Evolutionary conservation across 2,113 vertebrate genomes (phyloP).

Genomic region (Anguilla japonica): DNA sequence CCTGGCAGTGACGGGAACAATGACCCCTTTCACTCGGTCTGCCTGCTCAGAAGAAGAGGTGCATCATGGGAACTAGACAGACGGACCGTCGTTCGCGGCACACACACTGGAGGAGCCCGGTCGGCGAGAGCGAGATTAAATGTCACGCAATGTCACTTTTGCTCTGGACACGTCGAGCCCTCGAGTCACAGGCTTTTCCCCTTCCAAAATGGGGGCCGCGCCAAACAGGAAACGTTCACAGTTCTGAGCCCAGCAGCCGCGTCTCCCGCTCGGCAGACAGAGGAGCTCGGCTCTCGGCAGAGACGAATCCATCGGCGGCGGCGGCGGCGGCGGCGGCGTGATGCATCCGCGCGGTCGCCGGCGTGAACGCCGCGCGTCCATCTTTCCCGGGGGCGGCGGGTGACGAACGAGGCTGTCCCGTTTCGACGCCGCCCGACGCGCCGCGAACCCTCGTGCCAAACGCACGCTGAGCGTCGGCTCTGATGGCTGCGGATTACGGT

Average conservation of each 20-base stretch:
- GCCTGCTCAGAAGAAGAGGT: constrained; percentile 51
- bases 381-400: neutral
- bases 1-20: constrained; percentile 65
- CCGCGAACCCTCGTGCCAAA: neutral
- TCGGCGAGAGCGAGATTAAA: constrained; percentile 45
- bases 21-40: constrained; percentile 67
- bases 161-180: constrained; percentile 42
- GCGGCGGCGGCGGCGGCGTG: neutral
- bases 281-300: neutral
- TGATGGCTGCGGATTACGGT: neutral
- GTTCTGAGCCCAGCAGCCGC: neutral
- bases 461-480: neutral
- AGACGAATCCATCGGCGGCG: neutral
- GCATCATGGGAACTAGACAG: constrained; percentile 63
- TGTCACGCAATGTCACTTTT: constrained; percentile 49
- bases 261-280: neutral
- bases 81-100: constrained; percentile 45
- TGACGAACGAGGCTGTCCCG: neutral
- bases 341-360: neutral
- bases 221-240: neutral
- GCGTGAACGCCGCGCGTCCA: neutral
- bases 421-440: neutral
- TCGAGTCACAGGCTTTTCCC: constrained; percentile 20
- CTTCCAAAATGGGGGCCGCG: constrained; percentile 1
- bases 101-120: constrained; percentile 39